Evolutionary conservation across 1,140 invertebrate genomes (phyloP).

Genomic region (Wasmannia auropunctata): DNA sequence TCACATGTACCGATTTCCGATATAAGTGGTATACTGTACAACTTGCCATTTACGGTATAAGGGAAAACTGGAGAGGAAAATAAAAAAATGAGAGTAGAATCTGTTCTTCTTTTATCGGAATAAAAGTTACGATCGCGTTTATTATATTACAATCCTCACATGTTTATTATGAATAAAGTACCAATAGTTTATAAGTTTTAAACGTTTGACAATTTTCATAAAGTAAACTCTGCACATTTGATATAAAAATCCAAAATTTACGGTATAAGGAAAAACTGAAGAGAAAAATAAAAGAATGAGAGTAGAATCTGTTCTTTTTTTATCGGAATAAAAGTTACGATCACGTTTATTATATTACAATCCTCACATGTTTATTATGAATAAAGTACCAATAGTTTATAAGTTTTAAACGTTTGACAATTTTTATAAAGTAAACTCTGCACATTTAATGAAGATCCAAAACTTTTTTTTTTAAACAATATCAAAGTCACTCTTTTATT

Average conservation of each 20-base stretch:
- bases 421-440: neutral
- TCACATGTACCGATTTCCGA: slow-evolving; percentile 9
- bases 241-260: too few relatives aligned
- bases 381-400: neutral
- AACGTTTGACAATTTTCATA: neutral
- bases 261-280: slow-evolving; percentile 15
- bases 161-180: neutral
- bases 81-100: slow-evolving; percentile 31
- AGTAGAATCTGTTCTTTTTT: slow-evolving; percentile 6
- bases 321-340: neutral
- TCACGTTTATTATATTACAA: neutral
- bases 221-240: neutral
- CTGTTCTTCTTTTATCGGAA: neutral
- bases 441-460: neutral
- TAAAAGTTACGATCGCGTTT: neutral
- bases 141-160: neutral
- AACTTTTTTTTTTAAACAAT: neutral
- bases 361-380: neutral
- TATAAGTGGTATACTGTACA: neutral
- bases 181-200: neutral
- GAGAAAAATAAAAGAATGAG: slow-evolving; percentile 36
- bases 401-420: neutral
- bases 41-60: slow-evolving; percentile 20
- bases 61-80: slow-evolving; percentile 31
- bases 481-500: neutral